Evolutionary conservation across 2,888 invertebrate genomes (phyloP), one percentile per base, ranked within the genome.

Genomic region (Fissipunctia ypsillon): DNA sequence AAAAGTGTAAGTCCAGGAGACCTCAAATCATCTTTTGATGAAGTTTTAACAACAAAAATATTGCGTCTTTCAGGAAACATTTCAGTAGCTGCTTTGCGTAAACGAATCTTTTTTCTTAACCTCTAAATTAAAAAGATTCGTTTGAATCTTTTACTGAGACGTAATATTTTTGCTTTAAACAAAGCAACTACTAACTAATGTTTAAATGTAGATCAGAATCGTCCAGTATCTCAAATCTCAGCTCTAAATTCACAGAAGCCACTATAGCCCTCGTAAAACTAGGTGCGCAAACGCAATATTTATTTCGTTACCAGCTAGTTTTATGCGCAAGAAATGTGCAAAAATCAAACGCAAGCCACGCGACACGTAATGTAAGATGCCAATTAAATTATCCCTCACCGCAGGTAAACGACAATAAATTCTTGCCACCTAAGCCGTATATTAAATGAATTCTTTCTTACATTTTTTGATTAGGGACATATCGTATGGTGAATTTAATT

Each of bases 311-410:
- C 31, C 45, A 38, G 25, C 59, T 22, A 60, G 64, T 68, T 79
- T 80, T 65, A 70, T 66, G 70, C 12, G 52, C 70, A 73, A 65
- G 61, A 70, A 75, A 70, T 22, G 54, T 57, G 72, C 82, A 84
- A 83, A 84, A 84, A 84, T 75, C 83, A 73, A 82, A 73, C 22
- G 41, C 63, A 7, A 50, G 50, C 54, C 85, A 84, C 70, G 83
- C 83, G 83, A 73, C 82, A 71, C 52, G 67, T 78, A 78, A 73
- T 60, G n/a, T 50, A 75, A 72, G 68, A 75, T 69, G 73, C 73
- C 75, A 78, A 84, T 84, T 76, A 82, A 84, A 82, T 84, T 76
- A 84, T 81, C 54, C 75, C 63, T 73, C 69, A 67, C 70, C 65
- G 56, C 67, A 84, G 63, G 78, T 83, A 72, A n/a, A 54, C 57